Percentiles rank a stretch among this genome's conserved stretches.
Conservation (phyloP, 1,140 invertebrate species). For the Drosophila pectinifera region DNA sequence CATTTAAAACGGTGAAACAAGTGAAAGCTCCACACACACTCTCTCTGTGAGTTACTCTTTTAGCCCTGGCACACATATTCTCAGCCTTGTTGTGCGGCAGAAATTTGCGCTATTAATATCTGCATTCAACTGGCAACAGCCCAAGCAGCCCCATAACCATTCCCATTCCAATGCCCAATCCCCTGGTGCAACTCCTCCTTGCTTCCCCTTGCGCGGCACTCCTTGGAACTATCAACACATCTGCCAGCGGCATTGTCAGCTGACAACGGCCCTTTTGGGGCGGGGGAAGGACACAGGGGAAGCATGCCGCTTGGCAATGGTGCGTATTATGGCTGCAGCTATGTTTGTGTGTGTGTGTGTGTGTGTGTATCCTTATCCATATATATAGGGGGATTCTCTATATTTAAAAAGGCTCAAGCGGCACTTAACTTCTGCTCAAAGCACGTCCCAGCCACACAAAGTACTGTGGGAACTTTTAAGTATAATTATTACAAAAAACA, state of each 20-base stretch:
- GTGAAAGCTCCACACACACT: slow-evolving; percentile 12
- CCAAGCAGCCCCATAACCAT: slow-evolving; percentile 24
- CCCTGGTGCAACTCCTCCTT: background rate
- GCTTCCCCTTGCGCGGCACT: slow-evolving; percentile 1
- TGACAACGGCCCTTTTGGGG: slow-evolving; percentile 61
- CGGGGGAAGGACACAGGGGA: background rate
- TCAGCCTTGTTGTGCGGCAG: slow-evolving; percentile 61
- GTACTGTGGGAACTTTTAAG: slow-evolving; percentile 2
- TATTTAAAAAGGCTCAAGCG: slow-evolving; percentile 80
- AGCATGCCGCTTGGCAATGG: slow-evolving; percentile 40
- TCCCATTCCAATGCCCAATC: background rate
- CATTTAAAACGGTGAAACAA: slow-evolving; percentile 43
- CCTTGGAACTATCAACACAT: slow-evolving; percentile 65
- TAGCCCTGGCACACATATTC: slow-evolving; percentile 47
- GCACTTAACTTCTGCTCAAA: slow-evolving; percentile 71
- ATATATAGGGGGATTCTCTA: slow-evolving; percentile 36
- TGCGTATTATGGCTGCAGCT: slow-evolving; percentile 56
- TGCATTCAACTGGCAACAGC: slow-evolving; percentile 73
- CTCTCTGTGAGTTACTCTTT: background rate
- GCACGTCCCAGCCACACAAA: slow-evolving; percentile 37
- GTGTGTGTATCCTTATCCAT: slow-evolving; percentile 22
- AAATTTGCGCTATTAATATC: slow-evolving; percentile 83
- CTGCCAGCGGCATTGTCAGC: slow-evolving; percentile 68
- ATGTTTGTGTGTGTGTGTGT: slow-evolving; percentile 7
- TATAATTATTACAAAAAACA: background rate